Base-by-base conservation (phyloP, 1,140 invertebrate genomes). In the Macrobrachium nipponense region DNA sequence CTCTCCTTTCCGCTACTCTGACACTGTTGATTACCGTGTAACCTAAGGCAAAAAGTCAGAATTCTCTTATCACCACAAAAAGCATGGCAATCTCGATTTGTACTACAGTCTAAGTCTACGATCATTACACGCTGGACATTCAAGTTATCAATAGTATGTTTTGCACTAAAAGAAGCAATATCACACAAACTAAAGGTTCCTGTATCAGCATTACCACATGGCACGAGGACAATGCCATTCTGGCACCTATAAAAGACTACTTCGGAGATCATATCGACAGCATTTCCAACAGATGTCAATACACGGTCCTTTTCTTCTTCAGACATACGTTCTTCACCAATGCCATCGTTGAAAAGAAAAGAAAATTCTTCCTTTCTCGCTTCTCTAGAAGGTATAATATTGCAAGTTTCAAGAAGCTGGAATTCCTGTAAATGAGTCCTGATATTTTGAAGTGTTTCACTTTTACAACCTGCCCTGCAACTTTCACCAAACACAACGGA, bases 11-110 rank as follows among this genome's bases (percentile, higher is more conserved):
- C 12, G 12, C 51, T 51, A 51, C 51, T 51, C 12, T 51, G 51
- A 12, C 12, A 51, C 51, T 51, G 51, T 94, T 94, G 96, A 89
- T 96, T 92, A 89, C 98, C 96, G 90, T 96, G 97, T 20, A 97
- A 94, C 92, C 98, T 97, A 51, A 98, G 91, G 2, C 97, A 98
- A 43, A 98, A 94, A 90, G 97, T 98, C 23, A 98, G 91, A 60
- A 98, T 95, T 90, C 94, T 92, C 10, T 94, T 92, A 89, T 95
- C 94, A 43, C 94, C 90, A 89, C 95, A 93, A 89, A 97, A 96
- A 58, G 51, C 51, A 51, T 51, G 51, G 51, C 51, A 51, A 51
- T 51, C 51, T 8, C 51, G 51, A 51, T 51, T 51, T 51, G 51
- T 51, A 51, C 51, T 51, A 51, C 51, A 51, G 12, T 51, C 51